Base-by-base conservation (phyloP, 2,888 invertebrate species). In the Drosophila incognita region DNA sequence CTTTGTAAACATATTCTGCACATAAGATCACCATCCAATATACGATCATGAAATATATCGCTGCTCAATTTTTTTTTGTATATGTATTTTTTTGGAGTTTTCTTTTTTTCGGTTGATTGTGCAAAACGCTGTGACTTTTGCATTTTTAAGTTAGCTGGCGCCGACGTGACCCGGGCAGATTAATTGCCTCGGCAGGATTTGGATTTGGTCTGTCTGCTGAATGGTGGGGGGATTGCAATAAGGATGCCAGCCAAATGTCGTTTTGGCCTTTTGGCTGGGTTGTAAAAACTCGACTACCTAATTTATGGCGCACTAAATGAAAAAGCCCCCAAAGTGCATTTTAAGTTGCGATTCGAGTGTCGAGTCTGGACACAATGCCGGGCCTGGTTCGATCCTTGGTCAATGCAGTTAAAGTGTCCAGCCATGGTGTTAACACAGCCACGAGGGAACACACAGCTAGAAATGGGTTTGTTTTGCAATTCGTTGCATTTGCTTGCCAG, bases 301-400 rank as follows among this genome's bases (percentile, higher is more conserved):
- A 83, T 83, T 83, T 83, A 83, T 83, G 83, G 79, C 53, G 54
- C 79, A 83, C 83, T 81, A 83, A 83, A 83, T 79, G 83, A 83
- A 83, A 83, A 83, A 76, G 82, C 79, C 76, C 83, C 83, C 79
- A 81, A 79, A 79, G 83, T 76, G 81, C 76, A 79, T 83, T 83
- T 83, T 74, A 81, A 81, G 83, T 81, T 82, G 67, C 67, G 79
- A 74, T 79, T 76, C 74, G 76, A 74, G 67, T 70, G 70, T 27
- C 29, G 56, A 38, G 33, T 27, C 15, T 62, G 46, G 24, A 33
- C 11, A 46, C 48, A 21, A 36, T 53, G 11, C 24, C 46, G 24
- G 38, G 18, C n/a, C 8, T 18, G 35, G 21, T 27, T 27, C 48
- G 56, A 65, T 59, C 68, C 38, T 40, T 68, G 67, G 51, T 29